phyloP scores from a whole-genome alignment of 1,140 invertebrate genomes.

The Amyelois transitella region DNA sequence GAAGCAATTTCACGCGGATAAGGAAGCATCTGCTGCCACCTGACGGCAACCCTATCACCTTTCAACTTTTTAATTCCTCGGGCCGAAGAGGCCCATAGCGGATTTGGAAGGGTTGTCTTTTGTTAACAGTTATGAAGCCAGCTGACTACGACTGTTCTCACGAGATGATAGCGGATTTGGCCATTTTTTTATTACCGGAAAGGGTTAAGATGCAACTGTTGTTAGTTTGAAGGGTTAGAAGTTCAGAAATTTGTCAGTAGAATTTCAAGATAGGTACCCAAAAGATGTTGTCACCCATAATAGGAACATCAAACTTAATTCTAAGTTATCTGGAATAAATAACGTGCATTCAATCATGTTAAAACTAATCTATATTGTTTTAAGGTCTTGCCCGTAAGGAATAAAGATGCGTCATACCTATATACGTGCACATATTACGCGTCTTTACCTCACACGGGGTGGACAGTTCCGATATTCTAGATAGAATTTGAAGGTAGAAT shows the following conservation, averaged over 20 bases:
- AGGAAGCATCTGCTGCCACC: constrained; percentile 59
- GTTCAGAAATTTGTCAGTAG: neutral
- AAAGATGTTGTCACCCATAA: no score
- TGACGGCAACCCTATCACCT: constrained; percentile 43
- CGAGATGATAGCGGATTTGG: constrained; percentile 43
- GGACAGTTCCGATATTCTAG: no score
- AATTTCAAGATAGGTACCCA: no score
- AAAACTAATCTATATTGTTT: no score
- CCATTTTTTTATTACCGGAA: constrained; percentile 31
- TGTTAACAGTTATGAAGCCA: constrained; percentile 53
- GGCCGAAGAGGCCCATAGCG: constrained; percentile 33
- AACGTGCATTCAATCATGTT: no score
- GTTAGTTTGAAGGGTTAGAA: constrained; percentile 25
- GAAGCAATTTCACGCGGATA: constrained; percentile 68
- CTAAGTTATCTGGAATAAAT: no score
- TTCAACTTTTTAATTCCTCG: constrained; percentile 30
- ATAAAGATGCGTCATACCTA: no score
- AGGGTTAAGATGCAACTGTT: constrained; percentile 48
- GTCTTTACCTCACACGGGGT: no score
- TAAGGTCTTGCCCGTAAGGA: no score
- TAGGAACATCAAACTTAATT: no score
- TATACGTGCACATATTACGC: no score
- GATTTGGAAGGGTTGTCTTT: constrained; percentile 50
- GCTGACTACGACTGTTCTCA: constrained; percentile 52
- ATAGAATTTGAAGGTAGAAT: no score